Conservation (phyloP, 2,888 invertebrate genomes). For the Coenonympha glycerion region DNA sequence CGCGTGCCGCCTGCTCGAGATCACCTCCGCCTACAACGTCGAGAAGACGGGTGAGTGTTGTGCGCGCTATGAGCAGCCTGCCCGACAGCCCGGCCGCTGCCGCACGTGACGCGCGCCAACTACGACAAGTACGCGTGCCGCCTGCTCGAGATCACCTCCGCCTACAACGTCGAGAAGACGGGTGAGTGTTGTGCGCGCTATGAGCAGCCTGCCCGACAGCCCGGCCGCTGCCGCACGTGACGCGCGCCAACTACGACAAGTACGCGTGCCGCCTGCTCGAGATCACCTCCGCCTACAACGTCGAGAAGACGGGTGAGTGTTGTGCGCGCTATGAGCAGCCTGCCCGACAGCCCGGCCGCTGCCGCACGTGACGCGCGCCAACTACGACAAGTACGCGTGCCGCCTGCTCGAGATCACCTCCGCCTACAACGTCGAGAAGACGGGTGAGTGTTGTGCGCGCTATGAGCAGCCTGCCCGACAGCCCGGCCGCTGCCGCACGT, state of each 20-base stretch:
- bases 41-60: conserved; percentile 71
- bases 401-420: no score
- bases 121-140: conserved; percentile 88
- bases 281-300: conserved; percentile 83
- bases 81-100: conserved; percentile 84
- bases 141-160: conserved; percentile 84
- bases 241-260: conserved; percentile 89
- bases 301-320: conserved; percentile 73
- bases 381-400: no score
- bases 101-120: conserved; percentile 91
- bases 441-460: no score
- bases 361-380: no score
- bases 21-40: conserved; percentile 83
- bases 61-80: conserved; percentile 69
- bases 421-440: no score
- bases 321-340: no score
- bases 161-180: conserved; percentile 80
- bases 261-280: conserved; percentile 85
- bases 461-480: no score
- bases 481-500: no score
- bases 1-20: conserved; percentile 83
- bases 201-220: conserved; percentile 82
- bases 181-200: conserved; percentile 39
- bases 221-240: conserved; percentile 89
- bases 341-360: no score